phyloP scores from a whole-genome alignment of 2,113 vertebrate species.

The Xyliphius kryptos region DNA sequence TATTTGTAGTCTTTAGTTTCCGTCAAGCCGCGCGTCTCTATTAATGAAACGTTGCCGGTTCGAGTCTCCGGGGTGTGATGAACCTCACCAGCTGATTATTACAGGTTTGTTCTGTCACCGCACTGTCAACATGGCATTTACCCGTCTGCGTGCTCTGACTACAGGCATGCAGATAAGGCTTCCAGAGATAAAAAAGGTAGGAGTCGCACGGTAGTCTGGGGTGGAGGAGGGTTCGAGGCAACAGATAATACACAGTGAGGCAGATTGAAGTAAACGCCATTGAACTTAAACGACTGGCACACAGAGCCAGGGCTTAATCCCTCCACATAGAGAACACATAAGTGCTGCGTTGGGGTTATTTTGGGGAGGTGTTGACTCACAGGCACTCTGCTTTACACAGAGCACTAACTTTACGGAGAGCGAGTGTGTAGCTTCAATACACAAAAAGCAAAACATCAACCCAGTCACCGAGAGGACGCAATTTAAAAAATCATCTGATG shows the following conservation, averaged over 20 bases:
- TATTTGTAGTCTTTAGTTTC: neutral
- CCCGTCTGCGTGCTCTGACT: slow-evolving; percentile 21
- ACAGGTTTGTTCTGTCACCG: slow-evolving; percentile 26
- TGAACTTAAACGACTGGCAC: slow-evolving; percentile 56
- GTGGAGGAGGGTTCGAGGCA: neutral
- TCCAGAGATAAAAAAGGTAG: slow-evolving; percentile 26
- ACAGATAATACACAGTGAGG: slow-evolving; percentile 4
- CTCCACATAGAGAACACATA: slow-evolving; percentile 43
- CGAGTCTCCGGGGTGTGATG: slow-evolving; percentile 9
- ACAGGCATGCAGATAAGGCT: slow-evolving; percentile 13
- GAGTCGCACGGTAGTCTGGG: neutral
- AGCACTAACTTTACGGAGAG: neutral
- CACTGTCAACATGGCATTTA: slow-evolving; percentile 28
- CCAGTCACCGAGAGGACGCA: too few species aligned
- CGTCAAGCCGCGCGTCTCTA: neutral
- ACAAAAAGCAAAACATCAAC: neutral
- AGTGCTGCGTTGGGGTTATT: slow-evolving; percentile 61
- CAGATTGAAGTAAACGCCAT: slow-evolving; percentile 21
- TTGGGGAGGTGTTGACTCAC: slow-evolving; percentile 44
- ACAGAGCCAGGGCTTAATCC: slow-evolving; percentile 60
- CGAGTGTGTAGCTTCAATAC: neutral
- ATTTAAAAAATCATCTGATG: too few species aligned
- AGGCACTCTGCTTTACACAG: neutral
- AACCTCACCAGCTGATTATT: slow-evolving; percentile 27
- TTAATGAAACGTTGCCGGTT: neutral